A percentile compares a stretch with the other conserved stretches of the same genome.
phyloP scores from a whole-genome alignment of 2,888 invertebrate genomes.

The Cantharis rustica region DNA sequence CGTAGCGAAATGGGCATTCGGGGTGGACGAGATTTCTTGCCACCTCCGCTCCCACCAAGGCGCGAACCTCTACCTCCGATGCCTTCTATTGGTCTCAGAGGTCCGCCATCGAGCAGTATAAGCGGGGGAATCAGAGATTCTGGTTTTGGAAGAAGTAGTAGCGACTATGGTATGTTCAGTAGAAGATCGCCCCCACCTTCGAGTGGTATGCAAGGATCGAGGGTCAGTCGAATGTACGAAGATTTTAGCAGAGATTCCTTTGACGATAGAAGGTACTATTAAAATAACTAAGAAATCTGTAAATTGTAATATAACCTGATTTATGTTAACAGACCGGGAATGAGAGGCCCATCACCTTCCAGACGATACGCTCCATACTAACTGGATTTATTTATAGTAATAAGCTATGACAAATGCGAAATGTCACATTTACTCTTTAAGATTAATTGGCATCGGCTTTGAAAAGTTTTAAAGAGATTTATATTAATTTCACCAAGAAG shows the following conservation, averaged over 20 bases:
- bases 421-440: background rate
- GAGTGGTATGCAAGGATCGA: conserved; percentile 48
- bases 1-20: conserved; percentile 54
- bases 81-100: conserved; percentile 60
- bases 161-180: conserved; percentile 81
- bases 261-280: conserved; percentile 77
- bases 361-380: conserved; percentile 87
- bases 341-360: conserved; percentile 82
- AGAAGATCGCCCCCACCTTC: conserved; percentile 73
- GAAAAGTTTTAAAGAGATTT: background rate
- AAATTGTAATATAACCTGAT: background rate
- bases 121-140: conserved; percentile 68
- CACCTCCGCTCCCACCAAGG: conserved; percentile 72
- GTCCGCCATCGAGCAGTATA: conserved; percentile 66
- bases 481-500: background rate
- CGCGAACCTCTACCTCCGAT: conserved; percentile 78
- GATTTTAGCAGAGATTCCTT: conserved; percentile 88
- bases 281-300: background rate
- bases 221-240: conserved; percentile 74
- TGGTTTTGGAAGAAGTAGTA: conserved; percentile 63
- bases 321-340: conserved; percentile 66
- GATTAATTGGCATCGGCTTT: background rate
- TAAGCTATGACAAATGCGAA: background rate
- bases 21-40: conserved; percentile 67
- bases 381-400: conserved; percentile 34